Conservation (phyloP, 1,140 invertebrate species). For the Microplitis demolitor region DNA sequence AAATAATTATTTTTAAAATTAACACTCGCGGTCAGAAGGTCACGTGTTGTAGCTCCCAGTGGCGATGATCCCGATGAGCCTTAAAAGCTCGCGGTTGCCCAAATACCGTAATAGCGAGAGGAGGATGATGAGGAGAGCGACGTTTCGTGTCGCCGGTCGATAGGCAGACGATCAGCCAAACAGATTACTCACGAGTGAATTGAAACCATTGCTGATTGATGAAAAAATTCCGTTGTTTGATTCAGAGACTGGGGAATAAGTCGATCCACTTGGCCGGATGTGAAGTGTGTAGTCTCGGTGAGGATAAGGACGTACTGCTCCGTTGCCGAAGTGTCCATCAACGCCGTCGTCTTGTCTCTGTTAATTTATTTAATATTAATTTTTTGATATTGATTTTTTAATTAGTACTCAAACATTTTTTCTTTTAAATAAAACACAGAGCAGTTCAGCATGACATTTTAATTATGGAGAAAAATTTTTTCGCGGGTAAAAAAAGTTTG, state of each 20-base stretch:
- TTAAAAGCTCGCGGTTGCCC: slow-evolving; percentile 10
- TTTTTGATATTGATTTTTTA: background rate
- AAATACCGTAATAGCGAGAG: slow-evolving; percentile 37
- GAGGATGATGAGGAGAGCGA: slow-evolving; percentile 36
- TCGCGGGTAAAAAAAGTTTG: too few relatives aligned
- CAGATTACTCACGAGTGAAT: slow-evolving; percentile 75
- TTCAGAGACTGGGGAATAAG: slow-evolving; percentile 26
- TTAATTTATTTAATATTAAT: slow-evolving; percentile 9
- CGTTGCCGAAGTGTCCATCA: slow-evolving; percentile 31
- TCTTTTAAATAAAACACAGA: too few relatives aligned
- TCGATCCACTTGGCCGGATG: slow-evolving; percentile 44
- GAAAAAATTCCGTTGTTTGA: slow-evolving; percentile 70
- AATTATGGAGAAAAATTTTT: too few relatives aligned
- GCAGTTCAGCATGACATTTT: too few relatives aligned
- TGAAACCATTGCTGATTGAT: slow-evolving; percentile 76
- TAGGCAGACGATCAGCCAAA: slow-evolving; percentile 66
- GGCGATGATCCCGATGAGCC: background rate
- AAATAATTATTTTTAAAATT: too few relatives aligned
- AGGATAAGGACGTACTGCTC: slow-evolving; percentile 49
- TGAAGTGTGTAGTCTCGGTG: slow-evolving; percentile 54
- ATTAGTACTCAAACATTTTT: background rate
- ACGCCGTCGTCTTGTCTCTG: slow-evolving; percentile 43
- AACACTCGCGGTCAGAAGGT: background rate
- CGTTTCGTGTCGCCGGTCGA: slow-evolving; percentile 28
- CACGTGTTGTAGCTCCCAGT: background rate